Evolutionary conservation across 2,797 vertebrate species (phyloP).

Genomic region (Lycodopsis pacificus): DNA sequence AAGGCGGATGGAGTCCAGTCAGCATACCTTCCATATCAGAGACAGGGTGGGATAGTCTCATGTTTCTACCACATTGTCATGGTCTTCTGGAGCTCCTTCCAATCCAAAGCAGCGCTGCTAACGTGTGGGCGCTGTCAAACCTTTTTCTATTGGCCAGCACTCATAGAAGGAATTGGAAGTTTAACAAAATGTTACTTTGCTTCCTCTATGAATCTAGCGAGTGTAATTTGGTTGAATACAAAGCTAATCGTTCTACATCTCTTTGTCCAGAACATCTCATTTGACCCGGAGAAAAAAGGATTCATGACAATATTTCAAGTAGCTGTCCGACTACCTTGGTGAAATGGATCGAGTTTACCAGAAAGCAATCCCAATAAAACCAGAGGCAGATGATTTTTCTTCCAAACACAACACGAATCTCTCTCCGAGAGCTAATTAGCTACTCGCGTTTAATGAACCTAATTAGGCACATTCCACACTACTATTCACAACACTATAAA

Average conservation of each 20-base stretch:
- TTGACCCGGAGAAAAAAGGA: conserved; percentile 3
- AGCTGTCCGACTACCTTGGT: neutral
- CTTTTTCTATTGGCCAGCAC: neutral
- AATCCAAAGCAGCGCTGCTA: conserved; percentile 1
- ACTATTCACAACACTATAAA: conserved; percentile 49
- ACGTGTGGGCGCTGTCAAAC: neutral
- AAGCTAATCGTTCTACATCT: neutral
- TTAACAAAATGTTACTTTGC: neutral
- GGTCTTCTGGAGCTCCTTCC: neutral
- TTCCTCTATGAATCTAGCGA: neutral
- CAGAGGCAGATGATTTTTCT: conserved; percentile 43
- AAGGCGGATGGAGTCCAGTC: conserved; percentile 28
- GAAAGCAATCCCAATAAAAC: conserved; percentile 42
- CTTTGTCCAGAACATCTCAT: neutral
- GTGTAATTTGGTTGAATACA: neutral
- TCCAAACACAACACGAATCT: conserved; percentile 51
- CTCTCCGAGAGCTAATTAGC: conserved; percentile 58
- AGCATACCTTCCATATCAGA: conserved; percentile 8
- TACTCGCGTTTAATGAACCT: conserved; percentile 62
- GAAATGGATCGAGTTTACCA: conserved; percentile 10
- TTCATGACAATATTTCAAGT: neutral
- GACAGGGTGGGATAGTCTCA: conserved; percentile 21
- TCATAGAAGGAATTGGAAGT: neutral
- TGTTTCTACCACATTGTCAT: conserved; percentile 16
- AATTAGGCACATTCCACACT: conserved; percentile 63